Percentiles rank a stretch among this genome's conserved stretches.
These are phyloP conservation scores for Heptranchias perlo DNA, from an alignment of 2,113 vertebrate genomes.

Conservation along the genomic window DNA sequence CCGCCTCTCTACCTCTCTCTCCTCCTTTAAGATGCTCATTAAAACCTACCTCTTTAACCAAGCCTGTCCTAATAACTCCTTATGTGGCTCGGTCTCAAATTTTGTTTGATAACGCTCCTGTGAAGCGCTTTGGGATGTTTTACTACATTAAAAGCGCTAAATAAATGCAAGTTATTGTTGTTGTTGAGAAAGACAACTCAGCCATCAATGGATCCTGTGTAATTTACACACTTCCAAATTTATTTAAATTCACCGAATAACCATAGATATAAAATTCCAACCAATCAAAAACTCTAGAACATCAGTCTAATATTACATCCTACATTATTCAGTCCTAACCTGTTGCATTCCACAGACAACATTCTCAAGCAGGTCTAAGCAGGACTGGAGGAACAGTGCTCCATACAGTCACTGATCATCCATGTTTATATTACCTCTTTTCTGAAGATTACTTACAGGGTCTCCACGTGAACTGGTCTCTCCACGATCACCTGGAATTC, in stretches of 20 bases:
- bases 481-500: constrained; percentile 58
- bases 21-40: too few relatives aligned
- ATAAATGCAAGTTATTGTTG: too few relatives aligned
- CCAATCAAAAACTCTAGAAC: neutral
- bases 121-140: too few relatives aligned
- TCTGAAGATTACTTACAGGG: constrained; percentile 55
- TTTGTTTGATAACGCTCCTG: too few relatives aligned
- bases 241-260: neutral
- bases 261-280: neutral
- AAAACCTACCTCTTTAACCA: too few relatives aligned
- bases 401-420: neutral
- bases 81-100: too few relatives aligned
- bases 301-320: neutral
- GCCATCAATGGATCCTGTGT: neutral
- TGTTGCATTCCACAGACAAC: neutral
- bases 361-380: neutral
- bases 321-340: neutral
- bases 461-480: constrained; percentile 70
- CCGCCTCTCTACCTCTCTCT: too few relatives aligned
- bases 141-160: too few relatives aligned
- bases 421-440: neutral
- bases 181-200: neutral
- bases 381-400: neutral
- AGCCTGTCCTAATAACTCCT: too few relatives aligned
- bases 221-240: neutral